Evolutionary conservation across 92 coral and sea anemone species (phyloP).

Genomic region (Blastomussa wellsi): DNA sequence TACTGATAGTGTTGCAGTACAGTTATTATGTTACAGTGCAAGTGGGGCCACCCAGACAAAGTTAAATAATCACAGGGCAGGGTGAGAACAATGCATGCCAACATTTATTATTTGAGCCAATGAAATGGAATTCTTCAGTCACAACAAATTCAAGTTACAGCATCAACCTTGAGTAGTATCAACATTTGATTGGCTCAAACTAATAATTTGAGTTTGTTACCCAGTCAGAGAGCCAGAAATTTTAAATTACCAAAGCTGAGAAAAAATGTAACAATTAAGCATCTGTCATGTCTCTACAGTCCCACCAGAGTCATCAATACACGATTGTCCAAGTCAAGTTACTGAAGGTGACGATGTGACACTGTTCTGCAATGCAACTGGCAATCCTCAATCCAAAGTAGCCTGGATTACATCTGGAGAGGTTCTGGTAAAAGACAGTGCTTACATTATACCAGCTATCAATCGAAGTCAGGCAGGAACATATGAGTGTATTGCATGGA

Average conservation of each 20-base stretch:
- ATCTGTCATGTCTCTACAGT: constrained; percentile 1
- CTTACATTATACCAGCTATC: constrained; percentile 10
- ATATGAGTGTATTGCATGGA: constrained; percentile 41
- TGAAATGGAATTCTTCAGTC: too few relatives aligned
- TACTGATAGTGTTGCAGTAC: too few relatives aligned
- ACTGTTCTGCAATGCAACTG: background rate
- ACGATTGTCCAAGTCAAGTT: constrained; percentile 6
- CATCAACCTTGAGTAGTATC: too few relatives aligned
- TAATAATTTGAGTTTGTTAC: background rate
- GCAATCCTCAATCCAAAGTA: constrained; percentile 1
- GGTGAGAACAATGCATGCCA: too few relatives aligned
- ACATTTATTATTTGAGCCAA: too few relatives aligned
- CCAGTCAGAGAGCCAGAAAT: background rate
- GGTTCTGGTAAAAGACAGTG: background rate
- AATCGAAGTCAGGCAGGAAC: constrained; percentile 30
- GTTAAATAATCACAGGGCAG: too few relatives aligned
- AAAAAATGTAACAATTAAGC: background rate
- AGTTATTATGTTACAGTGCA: too few relatives aligned
- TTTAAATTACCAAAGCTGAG: background rate
- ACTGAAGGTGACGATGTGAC: background rate
- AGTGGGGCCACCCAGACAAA: too few relatives aligned
- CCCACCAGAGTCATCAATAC: constrained; percentile 22
- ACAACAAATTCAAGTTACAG: too few relatives aligned
- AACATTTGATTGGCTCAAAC: too few relatives aligned
- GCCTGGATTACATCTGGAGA: constrained; percentile 15